Base-by-base conservation (phyloP, 2,113 vertebrate species). In the Actinemys pallida region DNA sequence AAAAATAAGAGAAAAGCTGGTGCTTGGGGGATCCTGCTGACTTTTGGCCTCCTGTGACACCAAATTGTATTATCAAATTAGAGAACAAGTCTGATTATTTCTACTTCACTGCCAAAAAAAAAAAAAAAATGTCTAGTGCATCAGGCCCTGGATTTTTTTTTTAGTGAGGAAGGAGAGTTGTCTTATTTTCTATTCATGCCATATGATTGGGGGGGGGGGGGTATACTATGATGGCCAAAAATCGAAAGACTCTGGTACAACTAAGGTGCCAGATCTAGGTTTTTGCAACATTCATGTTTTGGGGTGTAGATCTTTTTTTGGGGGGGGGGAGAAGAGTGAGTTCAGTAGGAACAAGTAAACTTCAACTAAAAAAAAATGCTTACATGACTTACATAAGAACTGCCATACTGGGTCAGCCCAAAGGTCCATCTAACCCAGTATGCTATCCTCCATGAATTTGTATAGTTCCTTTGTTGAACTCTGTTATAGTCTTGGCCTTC, bases 31-130 rank as follows among this genome's bases (percentile, higher is more conserved):
- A 83, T 85, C 87, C 90, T 47, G 25, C 92, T 39, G 91, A 2
- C 65, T 92, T 81, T 92, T 95, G 91, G 84, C 86, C 94, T 93
- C 88, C 91, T 35, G 8, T 59, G 57, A 65, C 52, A 54, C 8
- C 78, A 81, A 79, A 92, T 83, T 96, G 83, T 91, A 69, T 17
- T 72, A 86, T 84, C 17, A 56, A 90, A 90, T 92, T 19, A 96
- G 65, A 87, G 13, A 29, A 83, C 9, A 86, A 27, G 27, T 76
- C 39, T 86, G 82, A 69, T 57, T 31, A 59, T 4, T 83, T 90
- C 89, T 54, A 5, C 27, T 86, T 42, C 72, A 45, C 87, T 83
- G 52, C 69, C 42, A 5, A 45, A 45, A 45, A 45, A 45, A 45
- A 45, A 45, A 65, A 88, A 79, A 29, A 39, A 59, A 29, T 57